Percentiles rank a stretch among this genome's conserved stretches.
phyloP scores from a whole-genome alignment of 2,113 vertebrate species.

The Gallinago undulata region DNA sequence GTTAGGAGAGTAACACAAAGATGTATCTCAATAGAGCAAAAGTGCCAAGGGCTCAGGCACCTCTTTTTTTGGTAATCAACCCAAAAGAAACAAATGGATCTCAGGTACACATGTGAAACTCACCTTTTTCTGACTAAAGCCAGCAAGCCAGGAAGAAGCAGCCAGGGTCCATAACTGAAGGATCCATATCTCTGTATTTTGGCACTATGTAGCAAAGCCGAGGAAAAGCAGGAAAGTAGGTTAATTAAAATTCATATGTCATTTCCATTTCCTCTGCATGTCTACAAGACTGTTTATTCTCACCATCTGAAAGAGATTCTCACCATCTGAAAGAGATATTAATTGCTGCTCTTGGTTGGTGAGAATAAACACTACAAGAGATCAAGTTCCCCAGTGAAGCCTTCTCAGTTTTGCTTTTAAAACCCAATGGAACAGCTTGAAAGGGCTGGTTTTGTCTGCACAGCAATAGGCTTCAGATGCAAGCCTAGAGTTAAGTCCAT shows the following conservation, averaged over 20 bases:
- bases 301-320: slow-evolving; percentile 66
- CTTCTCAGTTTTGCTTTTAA: slow-evolving; percentile 48
- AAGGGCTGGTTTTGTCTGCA: slow-evolving; percentile 20
- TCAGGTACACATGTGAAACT: background rate
- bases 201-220: background rate
- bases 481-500: slow-evolving; percentile 6
- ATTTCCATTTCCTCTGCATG: slow-evolving; percentile 53
- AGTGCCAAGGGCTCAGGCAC: background rate
- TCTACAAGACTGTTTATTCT: slow-evolving; percentile 67
- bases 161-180: background rate
- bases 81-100: background rate
- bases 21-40: background rate
- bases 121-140: background rate
- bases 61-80: background rate
- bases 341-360: slow-evolving; percentile 63
- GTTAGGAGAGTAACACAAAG: background rate
- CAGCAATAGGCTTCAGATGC: background rate
- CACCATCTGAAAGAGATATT: slow-evolving; percentile 66
- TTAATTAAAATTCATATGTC: slow-evolving; percentile 53
- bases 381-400: slow-evolving; percentile 56
- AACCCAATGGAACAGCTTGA: slow-evolving; percentile 25
- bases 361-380: slow-evolving; percentile 63
- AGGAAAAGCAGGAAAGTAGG: slow-evolving; percentile 20
- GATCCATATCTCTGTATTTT: background rate
- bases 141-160: background rate